Base-by-base conservation (phyloP, 1,140 invertebrate genomes). In the Kradibia gibbosae region DNA sequence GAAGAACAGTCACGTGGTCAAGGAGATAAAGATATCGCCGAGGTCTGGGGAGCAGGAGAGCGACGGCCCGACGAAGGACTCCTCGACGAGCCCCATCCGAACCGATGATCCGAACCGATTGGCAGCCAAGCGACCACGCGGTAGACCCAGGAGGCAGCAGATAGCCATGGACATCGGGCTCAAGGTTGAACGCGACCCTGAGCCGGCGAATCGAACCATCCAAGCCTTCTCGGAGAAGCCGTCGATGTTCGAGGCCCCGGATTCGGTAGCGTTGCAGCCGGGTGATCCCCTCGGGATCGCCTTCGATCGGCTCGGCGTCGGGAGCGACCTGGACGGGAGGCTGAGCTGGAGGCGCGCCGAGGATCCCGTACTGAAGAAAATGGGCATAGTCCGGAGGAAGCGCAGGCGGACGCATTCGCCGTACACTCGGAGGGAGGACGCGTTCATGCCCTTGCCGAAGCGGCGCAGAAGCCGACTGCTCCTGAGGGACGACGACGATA, bases 1-100 rank as follows among this genome's bases (percentile, higher is more conserved):
- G 3, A 71, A 42, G 15, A 83, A 83, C 22, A 55, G 50, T 0
- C 82, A 80, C 15, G 62, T 83, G 0, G 48, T 83, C 20, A 80
- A 79, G 25, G 77, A 79, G 20, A 83, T 79, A 11, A 83, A 83
- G 31, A 83, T 83, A 50, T 70, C 73, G 0, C 82, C 78, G 7
- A 78, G 48, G 15, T 39, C 71, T 10, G 55, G 53, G 7, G 81
- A 77, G 10, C 42, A 78, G 13, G 34, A 28, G 17, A 76, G 62
- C 17, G 36, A 34, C 13, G 62, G 57, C n/a, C 17, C 17, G 22
- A 39, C 39, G 22, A 39, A 57, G 10, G 28, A 13, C 11, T 67
- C 8, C 17, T 80, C 57, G 10, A 53, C 71, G 0, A 1, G 22
- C 0, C 13, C 28, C 5, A 31, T 20, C 0, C 60, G 70, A 3